Percentiles rank a stretch among this genome's conserved stretches.
These are phyloP conservation scores for Netelia inedita DNA, from an alignment of 2,888 invertebrate genomes.

Conservation along the genomic window DNA sequence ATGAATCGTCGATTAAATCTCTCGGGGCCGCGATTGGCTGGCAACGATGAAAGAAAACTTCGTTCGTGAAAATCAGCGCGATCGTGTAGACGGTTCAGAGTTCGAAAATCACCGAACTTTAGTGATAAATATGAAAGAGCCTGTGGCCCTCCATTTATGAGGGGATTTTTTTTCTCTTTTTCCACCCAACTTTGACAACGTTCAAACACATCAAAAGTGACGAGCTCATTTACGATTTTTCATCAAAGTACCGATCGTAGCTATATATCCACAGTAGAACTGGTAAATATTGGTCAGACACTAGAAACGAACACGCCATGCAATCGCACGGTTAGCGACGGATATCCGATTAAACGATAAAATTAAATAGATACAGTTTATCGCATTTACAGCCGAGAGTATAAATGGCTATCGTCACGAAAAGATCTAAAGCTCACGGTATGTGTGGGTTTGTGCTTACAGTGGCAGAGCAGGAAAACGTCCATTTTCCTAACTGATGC, in stretches of 20 bases:
- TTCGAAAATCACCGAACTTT: conserved; percentile 27
- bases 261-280: conserved; percentile 27
- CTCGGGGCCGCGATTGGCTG: not conserved
- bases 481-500: conserved; percentile 18
- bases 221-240: conserved; percentile 32
- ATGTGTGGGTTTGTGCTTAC: not conserved
- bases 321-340: not conserved
- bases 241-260: conserved; percentile 24
- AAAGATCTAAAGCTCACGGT: conserved; percentile 20
- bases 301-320: conserved; percentile 34
- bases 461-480: conserved; percentile 29
- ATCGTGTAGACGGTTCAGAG: not conserved
- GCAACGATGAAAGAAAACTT: not conserved
- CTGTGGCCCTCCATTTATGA: conserved; percentile 3
- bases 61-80: not conserved
- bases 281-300: conserved; percentile 56
- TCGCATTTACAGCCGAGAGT: conserved; percentile 28
- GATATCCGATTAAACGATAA: conserved; percentile 22
- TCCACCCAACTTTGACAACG: not conserved
- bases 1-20: not conserved
- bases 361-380: conserved; percentile 22
- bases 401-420: conserved; percentile 44
- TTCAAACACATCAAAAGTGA: conserved; percentile 11
- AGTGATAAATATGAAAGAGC: conserved; percentile 50
- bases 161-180: conserved; percentile 13